Conservation (phyloP, 2,113 vertebrate genomes). For the Patagioenas fasciata region DNA sequence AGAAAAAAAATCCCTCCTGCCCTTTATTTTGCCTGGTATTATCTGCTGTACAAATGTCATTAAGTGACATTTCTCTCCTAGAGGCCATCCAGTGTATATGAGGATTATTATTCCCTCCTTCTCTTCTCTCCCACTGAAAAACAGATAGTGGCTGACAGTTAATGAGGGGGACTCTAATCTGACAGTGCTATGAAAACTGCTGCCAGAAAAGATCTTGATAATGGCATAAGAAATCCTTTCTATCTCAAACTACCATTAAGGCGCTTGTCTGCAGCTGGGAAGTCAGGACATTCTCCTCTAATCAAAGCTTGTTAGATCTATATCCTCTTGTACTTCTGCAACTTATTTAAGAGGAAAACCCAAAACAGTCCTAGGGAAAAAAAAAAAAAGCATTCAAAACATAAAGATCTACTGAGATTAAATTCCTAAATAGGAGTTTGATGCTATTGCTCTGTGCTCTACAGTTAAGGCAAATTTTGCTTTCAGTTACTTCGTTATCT, state of each 20-base stretch:
- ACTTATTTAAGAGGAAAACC: not conserved
- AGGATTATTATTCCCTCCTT: slow-evolving; percentile 29
- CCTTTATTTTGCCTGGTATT: slow-evolving; percentile 42
- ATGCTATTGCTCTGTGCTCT: not conserved
- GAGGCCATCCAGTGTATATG: slow-evolving; percentile 9
- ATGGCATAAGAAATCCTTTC: slow-evolving; percentile 37
- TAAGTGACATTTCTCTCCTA: slow-evolving; percentile 63
- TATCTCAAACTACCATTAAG: slow-evolving; percentile 22
- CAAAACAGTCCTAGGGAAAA: not conserved
- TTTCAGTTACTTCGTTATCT: not conserved
- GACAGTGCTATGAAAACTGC: slow-evolving; percentile 53
- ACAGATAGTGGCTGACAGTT: slow-evolving; percentile 45
- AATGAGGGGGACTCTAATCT: slow-evolving; percentile 55
- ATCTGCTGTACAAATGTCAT: slow-evolving; percentile 59
- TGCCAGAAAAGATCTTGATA: slow-evolving; percentile 42
- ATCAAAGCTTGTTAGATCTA: not conserved
- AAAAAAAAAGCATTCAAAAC: not conserved
- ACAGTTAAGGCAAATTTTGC: not conserved
- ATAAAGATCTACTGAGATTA: not conserved
- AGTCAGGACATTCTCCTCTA: not conserved
- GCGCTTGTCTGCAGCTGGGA: not conserved
- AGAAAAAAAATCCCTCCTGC: not conserved
- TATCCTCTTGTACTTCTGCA: not conserved
- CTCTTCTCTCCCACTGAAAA: slow-evolving; percentile 4
- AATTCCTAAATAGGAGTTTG: not conserved